Conservation (phyloP, 2,797 vertebrate species). For the Tadarida brasiliensis region DNA sequence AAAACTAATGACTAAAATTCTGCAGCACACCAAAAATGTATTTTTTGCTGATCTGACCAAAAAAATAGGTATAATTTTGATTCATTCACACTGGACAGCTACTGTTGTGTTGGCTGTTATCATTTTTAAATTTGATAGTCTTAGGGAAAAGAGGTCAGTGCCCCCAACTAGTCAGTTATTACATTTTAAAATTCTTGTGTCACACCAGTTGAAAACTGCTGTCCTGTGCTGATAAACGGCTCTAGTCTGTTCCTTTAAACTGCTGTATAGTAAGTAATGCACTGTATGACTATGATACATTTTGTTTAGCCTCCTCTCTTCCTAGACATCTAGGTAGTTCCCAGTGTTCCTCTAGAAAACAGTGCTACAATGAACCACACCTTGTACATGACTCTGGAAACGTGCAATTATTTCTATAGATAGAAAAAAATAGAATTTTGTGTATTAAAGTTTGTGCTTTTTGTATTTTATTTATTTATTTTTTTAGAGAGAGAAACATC, state of each 20-base stretch:
- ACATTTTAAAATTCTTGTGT: neutral
- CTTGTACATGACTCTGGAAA: neutral
- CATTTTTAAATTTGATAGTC: neutral
- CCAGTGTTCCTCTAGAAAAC: neutral
- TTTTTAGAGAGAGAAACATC: too few species aligned
- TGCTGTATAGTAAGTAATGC: neutral
- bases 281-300: neutral
- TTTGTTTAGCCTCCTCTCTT: neutral
- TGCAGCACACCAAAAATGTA: neutral
- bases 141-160: neutral
- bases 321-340: neutral
- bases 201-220: neutral
- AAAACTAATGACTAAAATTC: neutral
- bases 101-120: neutral
- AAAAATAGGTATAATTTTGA: neutral
- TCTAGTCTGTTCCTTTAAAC: neutral
- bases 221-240: neutral
- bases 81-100: neutral
- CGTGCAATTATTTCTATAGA: neutral
- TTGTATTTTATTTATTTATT: constrained; percentile 44
- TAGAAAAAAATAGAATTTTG: neutral
- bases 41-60: neutral
- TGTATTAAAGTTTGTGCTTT: neutral
- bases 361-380: neutral
- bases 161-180: neutral